phyloP scores from a whole-genome alignment of 37 sponge, comb jelly and placozoan species.

The Agelas oroides region DNA sequence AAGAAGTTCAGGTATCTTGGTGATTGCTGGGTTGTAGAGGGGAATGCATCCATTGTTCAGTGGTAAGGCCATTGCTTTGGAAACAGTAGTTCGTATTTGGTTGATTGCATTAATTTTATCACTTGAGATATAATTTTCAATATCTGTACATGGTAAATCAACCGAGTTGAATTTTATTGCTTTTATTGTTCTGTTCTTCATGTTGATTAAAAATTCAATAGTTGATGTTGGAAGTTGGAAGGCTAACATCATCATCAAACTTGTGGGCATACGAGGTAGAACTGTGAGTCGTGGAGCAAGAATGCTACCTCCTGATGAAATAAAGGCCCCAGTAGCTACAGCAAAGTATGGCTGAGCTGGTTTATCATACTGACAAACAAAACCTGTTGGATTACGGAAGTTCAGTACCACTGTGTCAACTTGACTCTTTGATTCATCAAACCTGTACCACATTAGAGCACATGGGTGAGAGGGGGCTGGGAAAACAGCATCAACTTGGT shows the following conservation, averaged over 20 bases:
- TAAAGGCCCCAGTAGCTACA: conserved; percentile 12
- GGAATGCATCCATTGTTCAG: neutral
- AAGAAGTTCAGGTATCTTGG: neutral
- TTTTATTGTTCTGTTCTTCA: neutral
- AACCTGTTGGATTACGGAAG: conserved; percentile 22
- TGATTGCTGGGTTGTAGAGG: no score
- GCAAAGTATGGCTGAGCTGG: conserved; percentile 13
- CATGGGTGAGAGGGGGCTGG: conserved; percentile 32
- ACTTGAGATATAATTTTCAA: neutral
- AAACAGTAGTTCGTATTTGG: conserved; percentile 10
- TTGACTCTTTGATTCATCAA: neutral
- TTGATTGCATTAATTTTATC: conserved; percentile 23
- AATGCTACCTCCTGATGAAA: neutral
- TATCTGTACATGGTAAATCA: neutral
- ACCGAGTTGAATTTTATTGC: neutral
- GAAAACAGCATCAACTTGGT: neutral
- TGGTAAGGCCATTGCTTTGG: neutral
- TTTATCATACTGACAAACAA: conserved; percentile 6
- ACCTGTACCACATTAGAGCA: conserved; percentile 7
- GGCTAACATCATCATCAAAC: conserved; percentile 28
- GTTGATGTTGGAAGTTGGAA: conserved; percentile 20
- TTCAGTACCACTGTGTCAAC: conserved; percentile 5
- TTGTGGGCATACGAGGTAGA: conserved; percentile 30
- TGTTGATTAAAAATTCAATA: conserved; percentile 3
- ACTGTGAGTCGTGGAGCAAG: no score